Conservation (phyloP, 1,140 invertebrate species). For the Trachelipus rathkii region DNA sequence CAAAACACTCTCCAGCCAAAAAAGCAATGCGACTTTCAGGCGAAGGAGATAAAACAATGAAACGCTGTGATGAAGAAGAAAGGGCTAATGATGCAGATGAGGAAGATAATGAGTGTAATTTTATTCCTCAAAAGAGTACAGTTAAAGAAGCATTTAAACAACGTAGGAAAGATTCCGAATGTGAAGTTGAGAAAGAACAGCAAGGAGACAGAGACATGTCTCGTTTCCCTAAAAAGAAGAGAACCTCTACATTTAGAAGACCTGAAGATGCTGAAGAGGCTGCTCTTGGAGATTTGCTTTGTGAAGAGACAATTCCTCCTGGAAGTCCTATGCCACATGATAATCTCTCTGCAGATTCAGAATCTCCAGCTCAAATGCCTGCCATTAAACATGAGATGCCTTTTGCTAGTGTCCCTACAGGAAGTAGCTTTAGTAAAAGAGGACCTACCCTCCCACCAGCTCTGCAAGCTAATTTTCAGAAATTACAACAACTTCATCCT, state of each 20-base stretch:
- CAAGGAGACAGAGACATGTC: not conserved
- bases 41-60: constrained; percentile 25
- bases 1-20: constrained; percentile 10
- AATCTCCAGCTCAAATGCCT: constrained; percentile 25
- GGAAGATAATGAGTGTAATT: constrained; percentile 23
- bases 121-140: not conserved
- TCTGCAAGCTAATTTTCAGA: not conserved
- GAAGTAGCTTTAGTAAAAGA: constrained; percentile 37
- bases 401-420: constrained; percentile 39
- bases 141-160: not conserved
- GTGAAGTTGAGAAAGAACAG: constrained; percentile 7
- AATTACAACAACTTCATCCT: not conserved
- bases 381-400: constrained; percentile 40
- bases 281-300: constrained; percentile 38
- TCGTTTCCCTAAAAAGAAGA: constrained; percentile 14
- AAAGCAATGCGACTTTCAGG: constrained; percentile 18
- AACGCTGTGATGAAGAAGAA: constrained; percentile 23
- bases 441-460: constrained; percentile 20
- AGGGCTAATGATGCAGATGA: constrained; percentile 26
- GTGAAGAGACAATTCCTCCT: constrained; percentile 43
- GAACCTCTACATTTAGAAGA: constrained; percentile 28
- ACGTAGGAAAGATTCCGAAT: constrained; percentile 7
- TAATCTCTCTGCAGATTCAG: constrained; percentile 27
- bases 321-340: constrained; percentile 43
- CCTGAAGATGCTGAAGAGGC: constrained; percentile 37